phyloP scores from a whole-genome alignment of 2,888 invertebrate genomes.

The Epistrophe grossulariae region DNA sequence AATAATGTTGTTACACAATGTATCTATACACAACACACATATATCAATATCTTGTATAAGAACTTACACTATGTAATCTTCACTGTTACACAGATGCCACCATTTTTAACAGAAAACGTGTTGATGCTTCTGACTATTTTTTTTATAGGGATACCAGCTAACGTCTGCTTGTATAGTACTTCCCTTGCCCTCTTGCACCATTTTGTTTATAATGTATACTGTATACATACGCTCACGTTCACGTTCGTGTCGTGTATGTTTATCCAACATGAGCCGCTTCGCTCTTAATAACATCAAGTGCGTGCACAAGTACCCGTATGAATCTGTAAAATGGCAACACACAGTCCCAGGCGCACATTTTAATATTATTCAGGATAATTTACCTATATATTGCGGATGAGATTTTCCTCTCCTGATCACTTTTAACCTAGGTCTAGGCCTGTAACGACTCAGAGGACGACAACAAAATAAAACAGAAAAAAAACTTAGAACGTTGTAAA shows the following conservation, averaged over 20 bases:
- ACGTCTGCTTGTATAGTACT: slow-evolving; percentile 6
- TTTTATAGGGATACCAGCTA: slow-evolving; percentile 21
- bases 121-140: slow-evolving; percentile 64
- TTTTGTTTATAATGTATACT: slow-evolving; percentile 16
- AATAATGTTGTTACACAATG: background rate
- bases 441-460: slow-evolving; percentile 24
- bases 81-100: slow-evolving; percentile 53
- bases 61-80: slow-evolving; percentile 27
- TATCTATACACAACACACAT: slow-evolving; percentile 27
- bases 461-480: slow-evolving; percentile 28
- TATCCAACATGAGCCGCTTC: slow-evolving; percentile 68
- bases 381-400: slow-evolving; percentile 74
- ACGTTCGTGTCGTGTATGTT: slow-evolving; percentile 54
- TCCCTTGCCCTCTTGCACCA: slow-evolving; percentile 27
- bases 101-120: slow-evolving; percentile 68
- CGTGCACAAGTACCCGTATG: slow-evolving; percentile 75
- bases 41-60: slow-evolving; percentile 35
- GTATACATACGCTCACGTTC: background rate
- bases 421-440: slow-evolving; percentile 40
- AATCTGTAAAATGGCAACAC: slow-evolving; percentile 70
- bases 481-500: slow-evolving; percentile 36
- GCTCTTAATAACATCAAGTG: slow-evolving; percentile 76
- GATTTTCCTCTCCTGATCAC: slow-evolving; percentile 71
- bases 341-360: slow-evolving; percentile 30
- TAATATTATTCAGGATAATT: slow-evolving; percentile 70